Base-by-base conservation (phyloP, 1,140 invertebrate genomes). In the Aphidius ervi region DNA sequence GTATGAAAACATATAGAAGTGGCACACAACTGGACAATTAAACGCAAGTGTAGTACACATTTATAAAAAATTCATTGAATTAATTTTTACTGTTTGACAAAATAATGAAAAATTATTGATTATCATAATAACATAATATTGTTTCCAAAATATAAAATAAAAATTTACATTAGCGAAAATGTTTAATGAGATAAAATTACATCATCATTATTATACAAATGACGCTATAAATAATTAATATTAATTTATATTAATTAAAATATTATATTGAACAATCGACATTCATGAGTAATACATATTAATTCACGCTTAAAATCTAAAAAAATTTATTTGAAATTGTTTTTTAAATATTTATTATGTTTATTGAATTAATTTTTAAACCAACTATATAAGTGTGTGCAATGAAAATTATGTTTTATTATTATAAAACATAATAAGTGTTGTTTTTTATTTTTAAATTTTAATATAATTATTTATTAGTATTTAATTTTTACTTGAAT, bases 1-100 rank as follows among this genome's bases (percentile, higher is more conserved):
- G 74, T 76, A 76, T 72, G 74, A 76, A 76, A 76, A 76, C 74
- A 74, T 75, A 76, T 73, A 73, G 67, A 67, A 70, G 68, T 72
- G 71, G 70, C 69, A 68, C 67, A 31, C 23, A 31, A 31, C 23
- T 31, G 23, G 23, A 31, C 23, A 31, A 31, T 31, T 31, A 31
- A 31, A 31, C 23, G 23, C 23, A 31, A 31, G 23, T 31, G 23
- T 31, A 31, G 4, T 31, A 31, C 23, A 31, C 23, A 31, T 31
- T 31, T 1, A 31, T 31, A 31, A 31, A 31, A 31, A 31, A 31
- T 31, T 31, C 2, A 31, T 31, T 31, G 23, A 31, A 31, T 31
- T 2, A 31, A 31, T 31, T 31, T 31, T 31, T 31, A 3, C 23
- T 31, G 23, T 31, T 31, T 31, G 23, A 31, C 4, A 31, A 4